Evolutionary conservation across 1,140 invertebrate genomes (phyloP).

Genomic region (Solenopsis invicta): DNA sequence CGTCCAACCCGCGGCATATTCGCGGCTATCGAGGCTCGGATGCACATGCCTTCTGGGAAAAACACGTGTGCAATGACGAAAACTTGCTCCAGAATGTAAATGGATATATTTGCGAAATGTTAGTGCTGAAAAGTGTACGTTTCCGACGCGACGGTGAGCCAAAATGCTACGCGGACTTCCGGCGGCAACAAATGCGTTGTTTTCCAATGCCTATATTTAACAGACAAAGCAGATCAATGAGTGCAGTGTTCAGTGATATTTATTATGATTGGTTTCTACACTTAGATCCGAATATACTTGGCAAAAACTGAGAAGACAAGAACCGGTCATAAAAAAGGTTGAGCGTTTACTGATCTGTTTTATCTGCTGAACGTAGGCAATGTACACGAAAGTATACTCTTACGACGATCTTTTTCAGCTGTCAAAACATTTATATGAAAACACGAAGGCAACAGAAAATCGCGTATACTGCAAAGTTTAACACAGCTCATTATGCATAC

Average conservation of each 20-base stretch:
- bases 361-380: too few relatives aligned
- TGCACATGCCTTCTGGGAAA: slow-evolving; percentile 25
- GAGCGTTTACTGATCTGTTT: too few relatives aligned
- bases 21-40: background rate
- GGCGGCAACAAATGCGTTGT: slow-evolving; percentile 16
- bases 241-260: too few relatives aligned
- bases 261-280: too few relatives aligned
- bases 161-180: slow-evolving; percentile 26
- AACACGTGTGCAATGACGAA: slow-evolving; percentile 74
- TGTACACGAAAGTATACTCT: slow-evolving; percentile 1
- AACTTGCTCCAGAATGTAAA: slow-evolving; percentile 78
- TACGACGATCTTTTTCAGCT: slow-evolving; percentile 25
- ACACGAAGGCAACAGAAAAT: background rate
- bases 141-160: background rate
- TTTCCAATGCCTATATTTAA: background rate
- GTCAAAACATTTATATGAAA: slow-evolving; percentile 23
- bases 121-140: slow-evolving; percentile 21
- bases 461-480: background rate
- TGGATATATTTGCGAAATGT: slow-evolving; percentile 67
- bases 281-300: too few relatives aligned
- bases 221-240: too few relatives aligned
- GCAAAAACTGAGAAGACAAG: too few relatives aligned
- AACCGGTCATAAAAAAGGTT: too few relatives aligned
- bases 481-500: background rate
- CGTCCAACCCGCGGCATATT: slow-evolving; percentile 2